Percentiles rank a stretch among this genome's conserved stretches.
phyloP scores from a whole-genome alignment of 2,888 invertebrate species.

The Hermaeophaga mercurialis region DNA sequence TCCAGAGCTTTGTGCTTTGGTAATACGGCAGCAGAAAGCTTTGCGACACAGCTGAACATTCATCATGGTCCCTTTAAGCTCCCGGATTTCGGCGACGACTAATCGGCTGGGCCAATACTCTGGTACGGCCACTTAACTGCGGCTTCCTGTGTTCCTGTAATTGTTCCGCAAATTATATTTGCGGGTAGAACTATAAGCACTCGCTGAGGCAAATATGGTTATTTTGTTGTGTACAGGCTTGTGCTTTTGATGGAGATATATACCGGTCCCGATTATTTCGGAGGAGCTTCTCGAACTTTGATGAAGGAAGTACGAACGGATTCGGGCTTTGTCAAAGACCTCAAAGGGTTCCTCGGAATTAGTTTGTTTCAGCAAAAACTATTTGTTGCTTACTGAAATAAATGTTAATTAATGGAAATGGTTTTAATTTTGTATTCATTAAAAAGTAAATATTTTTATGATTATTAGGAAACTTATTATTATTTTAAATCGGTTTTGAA shows the following conservation, averaged over 20 bases:
- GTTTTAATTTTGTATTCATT: too few species aligned
- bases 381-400: too few species aligned
- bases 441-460: too few species aligned
- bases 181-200: constrained; percentile 55
- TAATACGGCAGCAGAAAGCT: constrained; percentile 57
- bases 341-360: too few species aligned
- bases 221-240: constrained; percentile 50
- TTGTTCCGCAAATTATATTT: constrained; percentile 59
- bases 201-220: constrained; percentile 54
- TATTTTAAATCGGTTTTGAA: too few species aligned
- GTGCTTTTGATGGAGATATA: constrained; percentile 38
- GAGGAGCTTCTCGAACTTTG: constrained; percentile 22
- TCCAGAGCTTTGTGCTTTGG: constrained; percentile 57
- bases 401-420: too few species aligned
- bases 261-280: constrained; percentile 16
- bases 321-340: too few species aligned
- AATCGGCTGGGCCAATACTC: constrained; percentile 44
- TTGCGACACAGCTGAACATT: constrained; percentile 44
- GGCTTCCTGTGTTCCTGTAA: constrained; percentile 56
- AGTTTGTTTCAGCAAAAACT: too few species aligned
- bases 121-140: constrained; percentile 56
- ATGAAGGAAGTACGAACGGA: too few species aligned
- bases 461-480: too few species aligned
- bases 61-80: constrained; percentile 42
- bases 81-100: constrained; percentile 33